phyloP scores from a whole-genome alignment of 1,140 invertebrate genomes.

The Stegodyphus mimosarum region DNA sequence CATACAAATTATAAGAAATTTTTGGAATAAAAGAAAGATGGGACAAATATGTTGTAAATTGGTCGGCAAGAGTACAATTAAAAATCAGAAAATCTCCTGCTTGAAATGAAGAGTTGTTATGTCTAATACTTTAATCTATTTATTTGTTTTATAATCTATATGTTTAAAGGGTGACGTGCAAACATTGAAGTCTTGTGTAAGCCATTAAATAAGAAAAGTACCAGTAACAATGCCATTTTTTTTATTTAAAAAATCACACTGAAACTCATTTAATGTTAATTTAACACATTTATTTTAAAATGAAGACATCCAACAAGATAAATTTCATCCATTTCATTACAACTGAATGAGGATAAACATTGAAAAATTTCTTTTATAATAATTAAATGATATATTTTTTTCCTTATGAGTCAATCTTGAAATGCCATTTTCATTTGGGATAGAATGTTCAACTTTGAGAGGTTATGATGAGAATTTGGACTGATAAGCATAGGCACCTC shows the following conservation, averaged over 20 bases:
- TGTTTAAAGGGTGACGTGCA: too few species aligned
- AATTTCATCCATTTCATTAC: constrained; percentile 56
- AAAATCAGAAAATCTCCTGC: too few species aligned
- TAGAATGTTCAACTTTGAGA: constrained; percentile 48
- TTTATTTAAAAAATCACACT: constrained; percentile 3
- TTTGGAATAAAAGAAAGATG: too few species aligned
- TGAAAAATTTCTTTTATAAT: constrained; percentile 40
- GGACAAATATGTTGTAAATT: too few species aligned
- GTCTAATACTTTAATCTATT: too few species aligned
- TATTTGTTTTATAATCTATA: too few species aligned
- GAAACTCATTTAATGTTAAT: constrained; percentile 41
- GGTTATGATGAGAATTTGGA: constrained; percentile 44
- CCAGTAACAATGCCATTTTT: neutral
- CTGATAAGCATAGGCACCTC: constrained; percentile 56
- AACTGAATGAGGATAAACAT: constrained; percentile 59
- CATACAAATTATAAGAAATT: too few species aligned
- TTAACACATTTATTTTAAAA: constrained; percentile 60
- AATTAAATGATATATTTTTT: constrained; percentile 36
- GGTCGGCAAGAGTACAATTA: too few species aligned
- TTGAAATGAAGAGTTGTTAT: too few species aligned
- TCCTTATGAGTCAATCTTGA: constrained; percentile 18
- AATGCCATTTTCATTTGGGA: constrained; percentile 41
- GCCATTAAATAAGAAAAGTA: neutral
- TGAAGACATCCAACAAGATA: constrained; percentile 60
- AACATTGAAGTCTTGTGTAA: too few species aligned